These are phyloP conservation scores for Nothobranchius kuhntae DNA, from an alignment of 2,113 vertebrate species.

Conservation along the genomic window DNA sequence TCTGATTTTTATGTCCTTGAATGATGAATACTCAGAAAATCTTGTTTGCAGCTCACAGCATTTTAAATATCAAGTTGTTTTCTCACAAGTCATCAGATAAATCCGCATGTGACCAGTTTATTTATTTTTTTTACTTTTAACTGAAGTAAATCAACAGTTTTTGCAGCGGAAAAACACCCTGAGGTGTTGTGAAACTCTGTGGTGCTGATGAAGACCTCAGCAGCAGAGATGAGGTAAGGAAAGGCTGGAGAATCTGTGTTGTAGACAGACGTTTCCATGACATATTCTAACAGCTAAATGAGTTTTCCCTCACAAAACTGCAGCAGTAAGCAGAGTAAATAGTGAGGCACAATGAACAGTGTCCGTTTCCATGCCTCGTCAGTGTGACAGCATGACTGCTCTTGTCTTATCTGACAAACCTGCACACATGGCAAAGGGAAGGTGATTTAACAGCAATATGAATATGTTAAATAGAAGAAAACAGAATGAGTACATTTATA, in stretches of 20 bases:
- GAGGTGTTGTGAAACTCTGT: neutral
- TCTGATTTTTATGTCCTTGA: neutral
- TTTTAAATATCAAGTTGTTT: conserved; percentile 7
- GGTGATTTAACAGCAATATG: conserved; percentile 10
- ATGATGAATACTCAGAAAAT: conserved; percentile 8
- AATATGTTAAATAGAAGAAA: too few species aligned
- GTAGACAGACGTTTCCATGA: conserved; percentile 32
- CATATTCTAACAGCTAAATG: conserved; percentile 32
- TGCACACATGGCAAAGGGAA: conserved; percentile 30
- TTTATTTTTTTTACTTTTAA: too few species aligned
- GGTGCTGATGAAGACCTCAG: conserved; percentile 2
- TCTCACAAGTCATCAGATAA: neutral
- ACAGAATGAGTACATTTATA: neutral
- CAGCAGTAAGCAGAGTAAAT: conserved; percentile 58
- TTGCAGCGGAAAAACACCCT: too few species aligned
- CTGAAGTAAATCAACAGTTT: too few species aligned
- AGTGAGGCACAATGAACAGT: conserved; percentile 64
- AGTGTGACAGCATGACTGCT: conserved; percentile 65
- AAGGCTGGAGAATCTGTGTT: neutral
- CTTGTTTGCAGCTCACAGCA: conserved; percentile 18
- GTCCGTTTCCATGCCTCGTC: conserved; percentile 56
- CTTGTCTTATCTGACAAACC: conserved; percentile 67
- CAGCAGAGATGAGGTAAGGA: neutral
- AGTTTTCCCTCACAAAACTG: conserved; percentile 47
- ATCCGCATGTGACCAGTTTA: too few species aligned